Evolutionary conservation across 2,797 vertebrate species (phyloP).

Genomic region (Todus mexicanus): DNA sequence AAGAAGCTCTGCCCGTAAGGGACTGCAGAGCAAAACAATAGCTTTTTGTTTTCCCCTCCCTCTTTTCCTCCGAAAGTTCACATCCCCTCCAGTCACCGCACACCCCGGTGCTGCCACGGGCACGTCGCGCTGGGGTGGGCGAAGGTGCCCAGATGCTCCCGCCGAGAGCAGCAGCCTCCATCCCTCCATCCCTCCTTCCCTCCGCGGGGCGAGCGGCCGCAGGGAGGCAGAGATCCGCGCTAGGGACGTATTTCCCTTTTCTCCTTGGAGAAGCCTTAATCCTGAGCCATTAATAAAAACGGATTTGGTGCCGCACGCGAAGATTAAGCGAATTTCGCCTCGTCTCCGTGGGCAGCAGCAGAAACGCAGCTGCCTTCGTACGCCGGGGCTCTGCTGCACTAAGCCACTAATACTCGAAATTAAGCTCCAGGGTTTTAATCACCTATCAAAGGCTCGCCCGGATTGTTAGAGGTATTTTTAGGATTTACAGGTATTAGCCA

Average conservation of each 20-base stretch:
- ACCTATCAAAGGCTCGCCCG: not conserved
- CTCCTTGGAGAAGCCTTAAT: not conserved
- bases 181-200: not conserved
- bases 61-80: not conserved
- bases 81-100: not conserved
- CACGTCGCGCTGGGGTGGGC: rapidly evolving
- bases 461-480: not conserved
- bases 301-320: not conserved
- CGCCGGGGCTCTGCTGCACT: not conserved
- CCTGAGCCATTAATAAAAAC: not conserved
- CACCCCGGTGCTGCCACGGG: not conserved
- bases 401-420: slow-evolving; percentile 10
- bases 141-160: not conserved
- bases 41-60: too few species aligned
- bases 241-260: not conserved
- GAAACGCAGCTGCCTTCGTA: not conserved
- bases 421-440: slow-evolving; percentile 31
- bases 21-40: not conserved
- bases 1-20: not conserved
- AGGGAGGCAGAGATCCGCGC: not conserved
- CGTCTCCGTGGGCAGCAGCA: not conserved
- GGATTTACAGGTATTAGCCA: slow-evolving; percentile 48
- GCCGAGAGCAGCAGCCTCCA: not conserved
- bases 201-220: not conserved
- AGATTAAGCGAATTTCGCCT: not conserved